Base-by-base conservation (phyloP, 2,113 vertebrate species). In the Triplophysa dalaica region DNA sequence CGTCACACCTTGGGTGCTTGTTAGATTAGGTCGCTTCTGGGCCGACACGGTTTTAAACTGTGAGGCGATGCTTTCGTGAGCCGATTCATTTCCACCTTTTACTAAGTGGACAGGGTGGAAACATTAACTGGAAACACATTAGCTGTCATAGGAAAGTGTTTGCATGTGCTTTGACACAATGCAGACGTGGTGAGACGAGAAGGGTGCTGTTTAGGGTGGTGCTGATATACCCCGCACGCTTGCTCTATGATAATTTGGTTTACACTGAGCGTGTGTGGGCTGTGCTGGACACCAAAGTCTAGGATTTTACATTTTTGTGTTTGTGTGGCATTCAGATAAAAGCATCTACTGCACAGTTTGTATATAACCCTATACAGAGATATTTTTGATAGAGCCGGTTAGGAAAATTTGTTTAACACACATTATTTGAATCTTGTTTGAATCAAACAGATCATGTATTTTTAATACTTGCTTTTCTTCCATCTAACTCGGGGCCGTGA, bases 101-200 rank as follows among this genome's bases (percentile, higher is more conserved):
- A 69, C 80, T 67, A 79, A 84, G 77, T 78, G 58, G 72, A 38
- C 41, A 61, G 29, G 26, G 66, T 54, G 50, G 50, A 52, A 52
- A 52, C 50, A 62, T 64, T 86, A 81, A 85, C 80, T 82, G 70
- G 77, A 83, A 84, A 62, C 81, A 83, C 68, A 74, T 79, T 85
- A 50, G 60, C 33, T 80, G 80, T 86, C 77, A 80, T 24, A 13
- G 70, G 60, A 56, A 26, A 68, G 64, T 68, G 79, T 79, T 81
- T 83, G 75, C 79, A 77, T 65, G 79, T 80, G 76, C 76, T 41
- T 73, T 83, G 81, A 83, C 48, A 66, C 69, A 81, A 22, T 41
- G 63, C 83, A 85, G 85, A 83, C 68, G 3, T 21, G 50, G 62
- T 64, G 6, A 29, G 58, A 75, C 68, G 58, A 65, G 48, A 56